Conservation (phyloP, 2,113 vertebrate species). For the Corvus hawaiiensis region DNA sequence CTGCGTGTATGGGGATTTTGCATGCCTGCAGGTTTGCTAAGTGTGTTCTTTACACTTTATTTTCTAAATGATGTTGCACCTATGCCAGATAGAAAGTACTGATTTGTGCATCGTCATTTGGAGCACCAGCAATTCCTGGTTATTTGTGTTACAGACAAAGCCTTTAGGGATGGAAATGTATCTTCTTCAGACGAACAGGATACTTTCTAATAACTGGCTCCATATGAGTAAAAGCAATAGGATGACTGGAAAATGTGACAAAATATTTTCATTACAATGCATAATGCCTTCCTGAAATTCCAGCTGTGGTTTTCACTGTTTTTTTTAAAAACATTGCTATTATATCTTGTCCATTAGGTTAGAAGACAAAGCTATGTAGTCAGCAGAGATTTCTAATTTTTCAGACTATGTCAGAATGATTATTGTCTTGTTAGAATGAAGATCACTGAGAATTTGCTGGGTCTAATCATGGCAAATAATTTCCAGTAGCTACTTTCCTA, state of each 20-base stretch:
- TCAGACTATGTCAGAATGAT: not conserved
- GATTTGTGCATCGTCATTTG: not conserved
- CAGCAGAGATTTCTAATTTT: not conserved
- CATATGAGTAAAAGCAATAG: not conserved
- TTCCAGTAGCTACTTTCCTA: not conserved
- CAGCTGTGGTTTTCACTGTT: not conserved
- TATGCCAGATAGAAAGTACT: not conserved
- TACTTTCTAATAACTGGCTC: not conserved
- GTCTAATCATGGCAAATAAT: not conserved
- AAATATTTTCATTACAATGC: not conserved
- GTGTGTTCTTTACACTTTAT: not conserved
- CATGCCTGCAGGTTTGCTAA: not conserved
- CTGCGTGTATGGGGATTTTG: not conserved
- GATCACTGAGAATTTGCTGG: not conserved
- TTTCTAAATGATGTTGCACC: not conserved
- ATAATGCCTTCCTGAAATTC: not conserved
- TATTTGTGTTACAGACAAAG: not conserved
- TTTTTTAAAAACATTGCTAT: not conserved
- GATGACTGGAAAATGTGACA: not conserved
- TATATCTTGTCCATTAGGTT: not conserved
- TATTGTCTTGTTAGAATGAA: not conserved
- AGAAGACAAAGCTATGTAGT: not conserved
- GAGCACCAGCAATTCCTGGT: not conserved
- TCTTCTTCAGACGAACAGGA: not conserved
- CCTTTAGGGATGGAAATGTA: not conserved